Evolutionary conservation across 2,888 invertebrate genomes (phyloP).

Genomic region (Sinopyrophorus schimmeli): DNA sequence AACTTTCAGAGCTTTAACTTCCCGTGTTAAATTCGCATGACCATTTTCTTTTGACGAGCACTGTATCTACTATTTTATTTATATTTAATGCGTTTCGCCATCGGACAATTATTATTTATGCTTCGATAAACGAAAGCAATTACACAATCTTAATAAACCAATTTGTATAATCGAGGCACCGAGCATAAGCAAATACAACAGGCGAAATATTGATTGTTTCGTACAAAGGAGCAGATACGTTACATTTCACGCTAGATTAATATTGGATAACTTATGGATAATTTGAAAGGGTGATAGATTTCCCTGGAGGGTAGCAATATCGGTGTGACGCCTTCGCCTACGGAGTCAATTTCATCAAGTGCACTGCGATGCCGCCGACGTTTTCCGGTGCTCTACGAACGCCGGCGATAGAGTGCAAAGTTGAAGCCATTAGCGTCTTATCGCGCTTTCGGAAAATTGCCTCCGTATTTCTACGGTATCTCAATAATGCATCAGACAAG

Average conservation of each 20-base stretch:
- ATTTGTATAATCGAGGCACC: no score
- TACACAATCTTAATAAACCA: no score
- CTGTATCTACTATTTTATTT: no score
- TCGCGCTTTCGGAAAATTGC: slow-evolving; percentile 57
- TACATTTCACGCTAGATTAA: slow-evolving; percentile 59
- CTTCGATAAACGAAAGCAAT: no score
- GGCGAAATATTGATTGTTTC: slow-evolving; percentile 48
- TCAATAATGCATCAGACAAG: slow-evolving; percentile 48
- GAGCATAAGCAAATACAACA: no score
- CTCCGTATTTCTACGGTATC: slow-evolving; percentile 57
- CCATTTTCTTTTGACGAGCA: no score
- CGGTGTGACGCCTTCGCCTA: slow-evolving; percentile 36
- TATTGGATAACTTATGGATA: slow-evolving; percentile 58
- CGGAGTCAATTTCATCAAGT: slow-evolving; percentile 42
- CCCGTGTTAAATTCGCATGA: no score
- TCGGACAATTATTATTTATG: no score
- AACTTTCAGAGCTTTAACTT: no score
- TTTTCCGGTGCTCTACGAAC: slow-evolving; percentile 34
- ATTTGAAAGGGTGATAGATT: slow-evolving; percentile 57
- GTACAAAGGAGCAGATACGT: slow-evolving; percentile 46
- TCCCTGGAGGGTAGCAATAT: slow-evolving; percentile 49
- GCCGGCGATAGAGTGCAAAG: slow-evolving; percentile 60
- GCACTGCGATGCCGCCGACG: slow-evolving; percentile 36
- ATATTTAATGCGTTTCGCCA: no score
- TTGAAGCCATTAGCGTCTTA: slow-evolving; percentile 63